These are phyloP conservation scores for Heliconius ethilla DNA, from an alignment of 2,888 invertebrate species.

Conservation along the genomic window DNA sequence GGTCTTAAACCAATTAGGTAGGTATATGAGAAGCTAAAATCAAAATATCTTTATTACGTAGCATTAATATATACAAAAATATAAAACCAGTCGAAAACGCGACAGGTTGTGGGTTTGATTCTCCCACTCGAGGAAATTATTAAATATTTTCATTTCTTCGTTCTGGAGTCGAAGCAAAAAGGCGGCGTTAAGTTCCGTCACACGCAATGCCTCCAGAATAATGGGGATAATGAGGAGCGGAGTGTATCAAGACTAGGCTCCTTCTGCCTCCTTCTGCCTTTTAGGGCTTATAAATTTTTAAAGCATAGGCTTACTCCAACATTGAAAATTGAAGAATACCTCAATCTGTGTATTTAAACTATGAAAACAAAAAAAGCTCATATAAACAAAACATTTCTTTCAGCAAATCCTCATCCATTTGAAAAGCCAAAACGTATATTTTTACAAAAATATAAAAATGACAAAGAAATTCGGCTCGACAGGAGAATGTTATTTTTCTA, in stretches of 20 bases:
- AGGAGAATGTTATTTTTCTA: slow-evolving; percentile 31
- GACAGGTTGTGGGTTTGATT: no score
- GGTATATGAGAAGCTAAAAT: not conserved
- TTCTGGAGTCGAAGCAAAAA: no score
- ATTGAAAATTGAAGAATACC: no score
- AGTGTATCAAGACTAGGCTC: no score
- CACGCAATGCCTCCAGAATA: no score
- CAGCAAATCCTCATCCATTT: slow-evolving; percentile 9
- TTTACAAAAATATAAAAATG: slow-evolving; percentile 19
- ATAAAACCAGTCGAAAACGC: not conserved
- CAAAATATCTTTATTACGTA: not conserved
- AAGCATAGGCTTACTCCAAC: not conserved
- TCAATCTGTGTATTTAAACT: not conserved
- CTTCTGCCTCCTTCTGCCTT: no score
- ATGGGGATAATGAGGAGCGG: no score
- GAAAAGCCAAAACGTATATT: slow-evolving; percentile 21
- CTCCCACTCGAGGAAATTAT: no score
- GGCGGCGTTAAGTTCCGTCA: no score
- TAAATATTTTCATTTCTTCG: no score
- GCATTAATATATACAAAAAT: not conserved
- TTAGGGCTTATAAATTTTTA: no score
- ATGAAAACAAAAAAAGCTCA: not conserved
- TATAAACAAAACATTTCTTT: not conserved
- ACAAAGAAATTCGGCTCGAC: slow-evolving; percentile 26
- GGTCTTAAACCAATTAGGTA: not conserved